Evolutionary conservation across 2,113 vertebrate genomes (phyloP), one percentile per base, ranked within the genome.

Genomic region (Nettapus auritus): DNA sequence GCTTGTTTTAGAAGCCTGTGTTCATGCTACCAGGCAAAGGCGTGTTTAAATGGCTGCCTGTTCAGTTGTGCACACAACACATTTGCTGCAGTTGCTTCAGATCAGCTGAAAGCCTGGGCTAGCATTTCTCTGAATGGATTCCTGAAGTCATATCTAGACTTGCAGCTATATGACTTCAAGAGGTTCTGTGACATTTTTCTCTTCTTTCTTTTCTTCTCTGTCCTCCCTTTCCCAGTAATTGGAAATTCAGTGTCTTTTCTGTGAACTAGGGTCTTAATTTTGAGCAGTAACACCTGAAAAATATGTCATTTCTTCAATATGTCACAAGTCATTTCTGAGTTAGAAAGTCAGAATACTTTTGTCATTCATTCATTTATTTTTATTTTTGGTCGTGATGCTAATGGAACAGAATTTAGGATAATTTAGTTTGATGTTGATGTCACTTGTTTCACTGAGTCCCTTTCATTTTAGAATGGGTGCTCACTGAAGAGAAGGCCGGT

Each of bases 1-100:
- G 21, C 46, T 95, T 80, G 44, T 87, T 93, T 73, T 64, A 64
- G 74, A 87, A 93, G 67, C 50, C 56, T 75, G 42, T 71, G 64
- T 50, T 82, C 57, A 8, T 82, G 48, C 52, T 75, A 1, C 44
- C 31, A 82, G 77, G 33, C 6, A 6, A n/a, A 20, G 34, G 38
- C 9, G 0, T 40, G 46, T 96, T 91, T 74, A 50, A 80, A 67
- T 0, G 7, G 8, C 73, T 80, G 13, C 26, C 85, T 29, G 42
- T 63, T 80, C 67, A 81, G 42, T 48, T 60, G 59, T 59, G 25
- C 52, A 82, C 38, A 20, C 23, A 25, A 1, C 33, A 44, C 25
- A 22, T 79, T 50, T 0, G 0, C 29, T 20, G 4, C 11, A 26
- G n/a, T 50, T 56, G 9, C 63, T 67, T 56, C 55, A 81, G 55